Conservation (phyloP, 2,888 invertebrate species). For the Parthenolecanium corni region DNA sequence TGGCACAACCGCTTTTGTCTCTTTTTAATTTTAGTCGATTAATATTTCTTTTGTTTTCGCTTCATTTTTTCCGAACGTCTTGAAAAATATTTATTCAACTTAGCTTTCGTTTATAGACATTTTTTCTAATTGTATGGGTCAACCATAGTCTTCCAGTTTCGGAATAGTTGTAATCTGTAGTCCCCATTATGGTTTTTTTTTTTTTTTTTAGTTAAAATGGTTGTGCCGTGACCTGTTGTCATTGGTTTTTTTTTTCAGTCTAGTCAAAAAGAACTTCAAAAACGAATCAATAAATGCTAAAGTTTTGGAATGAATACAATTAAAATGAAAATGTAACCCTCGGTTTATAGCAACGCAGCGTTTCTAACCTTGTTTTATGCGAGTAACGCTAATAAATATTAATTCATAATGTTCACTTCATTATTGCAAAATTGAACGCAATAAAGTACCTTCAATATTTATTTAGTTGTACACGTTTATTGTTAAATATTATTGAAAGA, state of each 20-base stretch:
- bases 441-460: slow-evolving; percentile 10
- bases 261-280: slow-evolving; percentile 18
- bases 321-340: background rate
- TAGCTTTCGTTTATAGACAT: background rate
- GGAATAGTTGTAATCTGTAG: background rate
- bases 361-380: background rate
- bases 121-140: background rate
- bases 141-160: slow-evolving; percentile 1
- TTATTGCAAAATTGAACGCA: background rate
- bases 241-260: slow-evolving; percentile 7
- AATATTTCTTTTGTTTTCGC: background rate
- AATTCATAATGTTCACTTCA: background rate
- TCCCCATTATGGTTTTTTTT: too few species aligned
- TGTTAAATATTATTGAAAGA: slow-evolving; percentile 23
- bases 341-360: background rate
- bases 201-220: background rate
- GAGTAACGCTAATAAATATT: background rate
- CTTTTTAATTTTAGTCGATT: too few species aligned
- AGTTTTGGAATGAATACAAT: background rate
- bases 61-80: background rate
- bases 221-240: slow-evolving; percentile 11
- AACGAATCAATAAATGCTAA: background rate
- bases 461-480: slow-evolving; percentile 20
- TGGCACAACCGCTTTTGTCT: too few species aligned
- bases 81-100: background rate